Conservation (phyloP, 2,113 vertebrate species). For the Odocoileus hemionus region DNA sequence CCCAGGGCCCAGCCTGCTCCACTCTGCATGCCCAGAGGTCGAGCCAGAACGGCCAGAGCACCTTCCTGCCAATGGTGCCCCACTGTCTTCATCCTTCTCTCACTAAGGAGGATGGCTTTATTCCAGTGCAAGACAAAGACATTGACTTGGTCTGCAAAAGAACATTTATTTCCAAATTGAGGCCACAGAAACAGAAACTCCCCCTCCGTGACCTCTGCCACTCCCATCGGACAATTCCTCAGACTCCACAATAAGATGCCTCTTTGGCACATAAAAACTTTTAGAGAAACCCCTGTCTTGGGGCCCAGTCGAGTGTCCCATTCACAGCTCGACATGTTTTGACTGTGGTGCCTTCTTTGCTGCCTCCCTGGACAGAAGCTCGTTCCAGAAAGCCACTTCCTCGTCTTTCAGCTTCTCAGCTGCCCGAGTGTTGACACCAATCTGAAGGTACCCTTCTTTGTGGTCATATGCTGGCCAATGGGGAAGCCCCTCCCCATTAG, state of each 20-base stretch:
- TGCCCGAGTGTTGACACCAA: background rate
- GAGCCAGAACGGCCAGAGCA: rapidly evolving
- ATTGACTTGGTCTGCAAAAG: background rate
- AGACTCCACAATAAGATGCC: background rate
- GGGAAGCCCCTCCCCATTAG: constrained; percentile 55
- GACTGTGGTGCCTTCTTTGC: background rate
- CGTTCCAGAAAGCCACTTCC: constrained; percentile 54
- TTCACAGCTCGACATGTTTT: background rate
- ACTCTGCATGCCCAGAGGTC: background rate
- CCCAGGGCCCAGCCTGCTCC: background rate
- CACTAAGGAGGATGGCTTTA: background rate
- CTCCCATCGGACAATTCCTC: background rate
- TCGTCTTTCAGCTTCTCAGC: constrained; percentile 50
- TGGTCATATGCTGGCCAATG: constrained; percentile 48
- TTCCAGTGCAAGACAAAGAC: background rate
- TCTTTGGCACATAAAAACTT: background rate
- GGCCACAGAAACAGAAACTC: background rate
- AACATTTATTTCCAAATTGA: constrained; percentile 35
- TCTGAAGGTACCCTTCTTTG: constrained; percentile 61
- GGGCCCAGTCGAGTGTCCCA: background rate
- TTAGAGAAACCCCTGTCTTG: no score
- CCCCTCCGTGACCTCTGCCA: background rate
- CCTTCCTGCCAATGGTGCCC: rapidly evolving
- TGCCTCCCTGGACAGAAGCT: background rate
- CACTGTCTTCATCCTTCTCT: background rate